Evolutionary conservation across 2,113 vertebrate species (phyloP), one percentile per base, ranked within the genome.

Genomic region (Epinephelus cyanopodus): DNA sequence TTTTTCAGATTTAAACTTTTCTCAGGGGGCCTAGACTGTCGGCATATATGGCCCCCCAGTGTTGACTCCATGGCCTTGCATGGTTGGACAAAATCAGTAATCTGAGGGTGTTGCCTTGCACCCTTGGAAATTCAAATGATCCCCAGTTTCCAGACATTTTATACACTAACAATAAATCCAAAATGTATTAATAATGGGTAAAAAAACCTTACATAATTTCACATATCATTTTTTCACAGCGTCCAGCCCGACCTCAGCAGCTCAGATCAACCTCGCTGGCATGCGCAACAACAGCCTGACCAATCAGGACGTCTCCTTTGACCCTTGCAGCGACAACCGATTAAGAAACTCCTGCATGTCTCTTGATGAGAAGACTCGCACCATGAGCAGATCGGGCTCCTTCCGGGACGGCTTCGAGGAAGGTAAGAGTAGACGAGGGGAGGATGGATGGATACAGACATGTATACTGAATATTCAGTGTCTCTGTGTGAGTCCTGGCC

Each of bases 341-440:
- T 96, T 99, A 93, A 96, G 98, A 45, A 99, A 99, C 90, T 99
- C 98, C 82, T 99, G 98, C 56, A 96, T 99, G 97, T 99, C 98
- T 0, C 92, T 99, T 83, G 98, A 99, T 0, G 98, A 99, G 83
- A 99, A 99, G 87, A 98, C 95, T 17, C 94, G 98, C 74, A 97
- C 97, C 47, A 99, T 99, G 97, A 99, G 98, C 92, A 96, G 98
- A 2, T 99, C 98, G 0, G 98, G 97, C 27, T 99, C 98, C 4
- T 99, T 99, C 94, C 95, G 97, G 0, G 98, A 99, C n/a, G 98
- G 98, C 71, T 99, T 99, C 58, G 98, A 99, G 87, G 98, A 99
- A 97, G 98, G 98, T 99, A 87, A 95, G 96, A 60, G 45, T 53
- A 69, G 33, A 29, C 8, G 0, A n/a, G n/a, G 15, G 27, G 10